Evolutionary conservation across 2,888 invertebrate genomes (phyloP).

Genomic region (Agrilus mali): DNA sequence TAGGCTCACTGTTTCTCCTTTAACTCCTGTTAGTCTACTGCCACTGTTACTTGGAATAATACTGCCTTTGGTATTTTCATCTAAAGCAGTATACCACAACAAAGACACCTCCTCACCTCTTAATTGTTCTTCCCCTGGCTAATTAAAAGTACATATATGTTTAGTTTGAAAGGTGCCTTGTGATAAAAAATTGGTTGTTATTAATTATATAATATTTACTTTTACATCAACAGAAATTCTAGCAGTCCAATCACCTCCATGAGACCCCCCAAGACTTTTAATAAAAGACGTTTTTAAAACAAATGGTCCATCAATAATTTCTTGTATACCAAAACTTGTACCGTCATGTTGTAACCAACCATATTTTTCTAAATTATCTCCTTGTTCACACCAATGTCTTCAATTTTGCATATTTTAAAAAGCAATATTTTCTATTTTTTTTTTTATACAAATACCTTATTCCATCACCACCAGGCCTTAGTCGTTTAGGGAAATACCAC

Average conservation of each 20-base stretch:
- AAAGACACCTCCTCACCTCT: slow-evolving; percentile 47
- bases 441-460: slow-evolving; percentile 40
- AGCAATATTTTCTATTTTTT: no score
- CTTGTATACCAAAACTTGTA: slow-evolving; percentile 78
- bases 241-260: slow-evolving; percentile 91
- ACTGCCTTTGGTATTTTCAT: slow-evolving; percentile 50
- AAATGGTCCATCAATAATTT: slow-evolving; percentile 70
- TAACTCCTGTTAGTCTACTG: slow-evolving; percentile 45
- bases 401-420: slow-evolving; percentile 10
- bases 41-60: slow-evolving; percentile 39
- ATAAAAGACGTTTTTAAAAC: slow-evolving; percentile 76
- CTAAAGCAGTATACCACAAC: slow-evolving; percentile 73
- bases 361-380: slow-evolving; percentile 66
- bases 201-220: slow-evolving; percentile 25
- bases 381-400: slow-evolving; percentile 89
- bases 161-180: not conserved
- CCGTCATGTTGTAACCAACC: slow-evolving; percentile 95
- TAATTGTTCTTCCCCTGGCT: slow-evolving; percentile 17
- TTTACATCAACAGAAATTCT: slow-evolving; percentile 52
- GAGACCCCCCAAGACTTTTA: slow-evolving; percentile 64
- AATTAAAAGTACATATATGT: slow-evolving; percentile 2
- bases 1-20: slow-evolving; percentile 65
- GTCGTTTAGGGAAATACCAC: slow-evolving; percentile 79
- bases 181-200: not conserved
- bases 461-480: slow-evolving; percentile 58